Evolutionary conservation across 2,888 invertebrate species (phyloP), one percentile per base, ranked within the genome.

Genomic region (Cordilura impudica): DNA sequence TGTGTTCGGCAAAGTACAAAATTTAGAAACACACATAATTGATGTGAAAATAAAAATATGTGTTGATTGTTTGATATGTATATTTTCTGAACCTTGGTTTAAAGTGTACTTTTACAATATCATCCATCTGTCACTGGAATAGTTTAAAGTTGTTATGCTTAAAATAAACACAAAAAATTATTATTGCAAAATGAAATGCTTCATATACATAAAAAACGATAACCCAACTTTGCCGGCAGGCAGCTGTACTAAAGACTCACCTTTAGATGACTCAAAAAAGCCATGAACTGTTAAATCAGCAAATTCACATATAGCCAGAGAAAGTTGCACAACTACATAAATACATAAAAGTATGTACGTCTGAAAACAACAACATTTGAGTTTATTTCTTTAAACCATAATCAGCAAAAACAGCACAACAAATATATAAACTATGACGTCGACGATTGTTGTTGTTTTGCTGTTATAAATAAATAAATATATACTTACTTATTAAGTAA

Each of bases 271-370:
- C 61, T 79, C 79, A 75, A 79, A 60, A 35, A 73, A 75, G 72
- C 75, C 75, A 72, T 75, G 79, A 79, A 79, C 75, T 56, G 67
- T 61, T 72, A 79, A 75, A 67, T 79, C 70, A 60, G 78, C 70
- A 60, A 65, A 47, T 19, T 10, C 29, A 58, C 18, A 73, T 75
- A 49, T 49, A 63, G 56, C 47, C 71, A 72, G 79, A 75, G 79
- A 79, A 79, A 79, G 79, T 79, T 71, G 19, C 53, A 67, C 69
- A 63, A 47, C 26, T 29, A 35, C 31, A 69, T 16, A 26, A 18
- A 61, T 45, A n/a, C n/a, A n/a, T n/a, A n/a, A n/a, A n/a, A n/a
- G n/a, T n/a, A n/a, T n/a, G n/a, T n/a, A 10, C 16, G 35, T 39
- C 12, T n/a, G 35, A 39, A 39, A 18, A 35, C 60, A 19, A 58